These are phyloP conservation scores for Harpagifer antarcticus DNA, from an alignment of 2,797 vertebrate species.

Conservation along the genomic window DNA sequence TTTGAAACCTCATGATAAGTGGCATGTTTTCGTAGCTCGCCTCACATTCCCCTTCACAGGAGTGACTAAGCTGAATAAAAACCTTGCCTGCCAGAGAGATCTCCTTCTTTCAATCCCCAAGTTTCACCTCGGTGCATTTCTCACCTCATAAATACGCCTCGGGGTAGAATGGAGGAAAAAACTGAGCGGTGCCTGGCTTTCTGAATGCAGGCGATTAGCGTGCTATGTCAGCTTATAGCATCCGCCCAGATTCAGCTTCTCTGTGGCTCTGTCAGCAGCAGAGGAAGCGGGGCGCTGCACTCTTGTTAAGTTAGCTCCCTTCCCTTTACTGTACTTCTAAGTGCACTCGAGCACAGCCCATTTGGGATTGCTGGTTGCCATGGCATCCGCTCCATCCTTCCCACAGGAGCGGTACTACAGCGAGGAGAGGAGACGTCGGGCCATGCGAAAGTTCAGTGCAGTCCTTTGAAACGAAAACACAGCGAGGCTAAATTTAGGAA, in stretches of 20 bases:
- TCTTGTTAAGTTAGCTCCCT: constrained; percentile 57
- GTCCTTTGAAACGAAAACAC: constrained; percentile 62
- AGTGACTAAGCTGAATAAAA: constrained; percentile 68
- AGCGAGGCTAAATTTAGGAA: constrained; percentile 67
- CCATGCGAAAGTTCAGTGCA: constrained; percentile 82
- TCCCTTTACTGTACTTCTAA: constrained; percentile 70
- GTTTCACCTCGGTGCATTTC: constrained; percentile 53
- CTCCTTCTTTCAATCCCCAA: constrained; percentile 51
- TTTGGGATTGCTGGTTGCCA: constrained; percentile 77
- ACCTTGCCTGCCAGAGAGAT: constrained; percentile 47
- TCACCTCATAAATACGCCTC: constrained; percentile 61
- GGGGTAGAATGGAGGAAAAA: constrained; percentile 38
- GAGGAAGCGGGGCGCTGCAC: constrained; percentile 41
- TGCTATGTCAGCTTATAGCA: constrained; percentile 71
- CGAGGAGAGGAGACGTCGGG: constrained; percentile 63
- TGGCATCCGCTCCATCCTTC: constrained; percentile 71
- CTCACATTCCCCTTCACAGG: constrained; percentile 34
- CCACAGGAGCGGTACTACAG: constrained; percentile 62
- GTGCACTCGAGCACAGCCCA: constrained; percentile 66
- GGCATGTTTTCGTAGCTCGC: constrained; percentile 29
- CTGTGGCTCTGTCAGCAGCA: constrained; percentile 49
- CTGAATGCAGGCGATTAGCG: constrained; percentile 73
- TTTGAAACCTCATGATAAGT: neutral
- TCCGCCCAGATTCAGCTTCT: constrained; percentile 55
- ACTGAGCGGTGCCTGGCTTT: constrained; percentile 56